Evolutionary conservation across 2,888 invertebrate genomes (phyloP).

Genomic region (Trypoxylon attenuatum): DNA sequence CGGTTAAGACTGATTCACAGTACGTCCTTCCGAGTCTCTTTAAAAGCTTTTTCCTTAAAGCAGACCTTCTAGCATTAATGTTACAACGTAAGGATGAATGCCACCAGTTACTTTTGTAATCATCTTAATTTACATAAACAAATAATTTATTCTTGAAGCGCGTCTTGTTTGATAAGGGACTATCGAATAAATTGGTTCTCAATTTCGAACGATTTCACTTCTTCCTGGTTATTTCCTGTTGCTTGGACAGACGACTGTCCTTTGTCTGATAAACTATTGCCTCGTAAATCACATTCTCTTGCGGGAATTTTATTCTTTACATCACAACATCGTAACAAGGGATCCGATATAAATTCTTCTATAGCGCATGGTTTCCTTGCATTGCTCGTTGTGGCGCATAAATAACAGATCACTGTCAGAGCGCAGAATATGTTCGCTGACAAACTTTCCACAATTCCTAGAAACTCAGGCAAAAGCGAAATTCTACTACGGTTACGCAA

Average conservation of each 20-base stretch:
- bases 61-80: not conserved
- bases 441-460: conserved; percentile 19
- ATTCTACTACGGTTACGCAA: conserved; percentile 28
- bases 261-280: not conserved
- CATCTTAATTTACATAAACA: too few species aligned
- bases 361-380: conserved; percentile 17
- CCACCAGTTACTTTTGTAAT: too few species aligned
- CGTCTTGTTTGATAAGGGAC: conserved; percentile 15
- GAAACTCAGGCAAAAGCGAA: not conserved
- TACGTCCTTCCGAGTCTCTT: conserved; percentile 11
- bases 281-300: conserved; percentile 22
- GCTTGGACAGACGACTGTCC: too few species aligned
- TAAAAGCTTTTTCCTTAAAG: not conserved
- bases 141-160: not conserved
- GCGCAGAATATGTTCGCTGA: conserved; percentile 22
- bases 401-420: conserved; percentile 31
- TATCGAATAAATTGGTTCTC: not conserved
- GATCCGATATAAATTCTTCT: conserved; percentile 23
- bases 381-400: conserved; percentile 16
- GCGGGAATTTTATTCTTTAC: conserved; percentile 11
- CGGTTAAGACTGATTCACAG: conserved; percentile 51
- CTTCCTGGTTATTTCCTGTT: not conserved
- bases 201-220: not conserved
- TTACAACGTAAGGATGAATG: too few species aligned
- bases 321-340: conserved; percentile 22